Evolutionary conservation across 2,797 vertebrate genomes (phyloP), one percentile per base, ranked within the genome.

Genomic region (Manis pentadactyla): DNA sequence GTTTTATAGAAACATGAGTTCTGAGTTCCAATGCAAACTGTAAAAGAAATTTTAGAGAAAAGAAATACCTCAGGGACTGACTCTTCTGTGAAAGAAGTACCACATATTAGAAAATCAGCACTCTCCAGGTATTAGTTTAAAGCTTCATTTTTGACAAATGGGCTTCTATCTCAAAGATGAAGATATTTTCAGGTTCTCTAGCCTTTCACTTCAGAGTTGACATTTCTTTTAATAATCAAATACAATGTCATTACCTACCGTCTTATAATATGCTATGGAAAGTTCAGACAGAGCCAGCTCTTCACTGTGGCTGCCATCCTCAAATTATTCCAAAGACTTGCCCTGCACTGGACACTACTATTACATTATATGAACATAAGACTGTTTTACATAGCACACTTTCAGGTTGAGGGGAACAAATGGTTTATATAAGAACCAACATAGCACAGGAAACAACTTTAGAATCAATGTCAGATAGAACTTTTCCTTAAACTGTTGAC

Each of bases 211-310:
- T 39, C 31, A 94, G 23, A 7, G 13, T n/a, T 87, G 42, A 34
- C n/a, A 75, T 78, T 84, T 93, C 71, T 74, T 92, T 92, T 39
- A 79, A 68, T 29, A 90, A 74, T 13, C 66, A 94, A 93, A 83
- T 71, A 88, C 93, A 83, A 94, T 68, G 59, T 46, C 61, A 61
- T 12, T 18, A 31, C n/a, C 37, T 86, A 59, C 66, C 86, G 37
- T 81, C 37, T 71, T 68, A 61, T 15, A 51, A 66, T 15, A 51
- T 61, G 74, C 85, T 68, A 63, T 73, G 46, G 90, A 73, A 93
- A 92, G 29, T 89, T 86, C 29, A n/a, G 18, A 87, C 29, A n/a
- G 18, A 87, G 73, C 68, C 90, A 96, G 57, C 39, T 73, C 73
- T 66, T 42, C n/a, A 53, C 84, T 37, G n/a, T 79, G 19, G 13